Evolutionary conservation across 1,140 invertebrate species (phyloP).

Genomic region (Meteorus sp.): DNA sequence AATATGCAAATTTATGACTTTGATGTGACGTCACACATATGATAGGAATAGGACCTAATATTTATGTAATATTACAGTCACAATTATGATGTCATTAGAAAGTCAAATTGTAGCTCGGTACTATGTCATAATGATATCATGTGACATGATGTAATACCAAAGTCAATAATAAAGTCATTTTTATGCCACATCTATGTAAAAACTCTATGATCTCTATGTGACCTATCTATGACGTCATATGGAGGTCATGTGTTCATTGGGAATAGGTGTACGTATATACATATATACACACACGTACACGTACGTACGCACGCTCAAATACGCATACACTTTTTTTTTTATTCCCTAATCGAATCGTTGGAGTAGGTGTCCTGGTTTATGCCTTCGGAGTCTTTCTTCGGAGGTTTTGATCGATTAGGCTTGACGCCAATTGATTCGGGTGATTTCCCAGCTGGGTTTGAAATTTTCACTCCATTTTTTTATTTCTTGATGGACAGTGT

Average conservation of each 20-base stretch:
- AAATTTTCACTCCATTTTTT: too few species aligned
- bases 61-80: constrained; percentile 1
- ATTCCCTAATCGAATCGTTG: too few species aligned
- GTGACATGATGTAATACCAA: background rate
- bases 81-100: constrained; percentile 3
- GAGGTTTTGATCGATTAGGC: too few species aligned
- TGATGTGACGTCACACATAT: background rate
- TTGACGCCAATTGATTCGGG: too few species aligned
- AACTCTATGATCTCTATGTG: background rate
- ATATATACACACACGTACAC: too few species aligned
- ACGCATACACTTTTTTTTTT: too few species aligned
- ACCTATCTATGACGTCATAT: constrained; percentile 2
- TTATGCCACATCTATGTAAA: constrained; percentile 2
- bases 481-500: too few species aligned
- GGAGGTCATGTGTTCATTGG: constrained; percentile 4
- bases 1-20: background rate
- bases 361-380: too few species aligned
- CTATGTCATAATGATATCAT: background rate
- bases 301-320: too few species aligned
- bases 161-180: background rate
- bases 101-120: constrained; percentile 11
- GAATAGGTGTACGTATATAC: too few species aligned
- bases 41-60: background rate
- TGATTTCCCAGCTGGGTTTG: too few species aligned
- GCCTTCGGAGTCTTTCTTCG: too few species aligned